Percentiles rank a stretch among this genome's conserved stretches.
These are phyloP conservation scores for Luidia sarsii DNA, from an alignment of 53 echinoderm and acorn worm genomes.

Conservation along the genomic window DNA sequence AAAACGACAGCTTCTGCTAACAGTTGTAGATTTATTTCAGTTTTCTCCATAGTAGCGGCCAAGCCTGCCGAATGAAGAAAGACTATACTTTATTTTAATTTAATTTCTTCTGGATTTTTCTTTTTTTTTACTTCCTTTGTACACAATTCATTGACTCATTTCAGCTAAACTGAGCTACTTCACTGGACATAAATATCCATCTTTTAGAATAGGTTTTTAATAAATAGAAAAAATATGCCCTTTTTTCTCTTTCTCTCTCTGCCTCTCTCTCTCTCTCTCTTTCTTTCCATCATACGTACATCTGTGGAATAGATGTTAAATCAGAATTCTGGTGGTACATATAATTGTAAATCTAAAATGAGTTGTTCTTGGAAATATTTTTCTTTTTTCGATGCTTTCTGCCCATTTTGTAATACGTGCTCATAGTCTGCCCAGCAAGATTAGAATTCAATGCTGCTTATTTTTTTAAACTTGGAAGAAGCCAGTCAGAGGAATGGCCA, in stretches of 20 bases:
- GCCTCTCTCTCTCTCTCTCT: slow-evolving; percentile 23
- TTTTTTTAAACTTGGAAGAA: too few relatives aligned
- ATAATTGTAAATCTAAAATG: too few relatives aligned
- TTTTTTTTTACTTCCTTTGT: slow-evolving; percentile 9
- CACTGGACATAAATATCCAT: slow-evolving; percentile 26
- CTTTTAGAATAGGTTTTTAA: slow-evolving; percentile 17
- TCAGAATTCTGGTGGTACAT: too few relatives aligned
- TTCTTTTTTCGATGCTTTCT: too few relatives aligned
- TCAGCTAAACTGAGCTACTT: slow-evolving; percentile 23
- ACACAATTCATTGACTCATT: slow-evolving; percentile 24
- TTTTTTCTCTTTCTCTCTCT: background rate
- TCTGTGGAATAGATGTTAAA: too few relatives aligned
- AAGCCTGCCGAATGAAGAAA: slow-evolving; percentile 42
- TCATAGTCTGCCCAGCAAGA: too few relatives aligned
- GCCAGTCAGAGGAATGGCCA: too few relatives aligned
- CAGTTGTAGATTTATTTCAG: background rate
- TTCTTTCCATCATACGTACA: too few relatives aligned
- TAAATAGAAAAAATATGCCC: slow-evolving; percentile 32
- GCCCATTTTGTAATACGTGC: too few relatives aligned
- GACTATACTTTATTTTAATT: slow-evolving; percentile 12
- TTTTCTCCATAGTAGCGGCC: slow-evolving; percentile 26
- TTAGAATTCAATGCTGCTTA: too few relatives aligned
- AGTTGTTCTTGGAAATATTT: too few relatives aligned
- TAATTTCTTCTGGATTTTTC: slow-evolving; percentile 1
- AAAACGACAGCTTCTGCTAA: slow-evolving; percentile 34